Evolutionary conservation across 1,140 invertebrate species (phyloP), one percentile per base, ranked within the genome.

Genomic region (Hyposmocoma kahamanoa): DNA sequence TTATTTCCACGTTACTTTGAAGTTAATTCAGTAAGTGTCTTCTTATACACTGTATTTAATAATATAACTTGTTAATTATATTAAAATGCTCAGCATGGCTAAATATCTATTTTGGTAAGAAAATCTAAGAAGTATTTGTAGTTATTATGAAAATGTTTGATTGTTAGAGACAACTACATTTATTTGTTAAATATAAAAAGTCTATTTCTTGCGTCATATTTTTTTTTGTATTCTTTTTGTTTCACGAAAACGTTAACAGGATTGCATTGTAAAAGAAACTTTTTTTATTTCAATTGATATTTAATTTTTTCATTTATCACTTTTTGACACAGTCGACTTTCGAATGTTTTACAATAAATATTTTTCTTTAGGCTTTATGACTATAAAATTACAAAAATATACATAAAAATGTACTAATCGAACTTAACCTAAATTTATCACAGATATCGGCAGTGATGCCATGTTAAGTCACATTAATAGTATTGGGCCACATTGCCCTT

Each of bases 341-440:
- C 64, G 62, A 57, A 62, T 67, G 66, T 67, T 75, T 72, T 77
- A 80, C 74, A 85, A 85, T 85, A 85, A 85, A 85, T 85, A 85
- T 72, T 21, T 66, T 54, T 55, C 65, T 74, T 73, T 69, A 62
- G 46, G 18, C 11, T 10, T 50, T 63, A 65, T 72, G 67, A 77
- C 76, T 81, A 74, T n/a, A n/a, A n/a, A 67, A 59, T 71, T 81
- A 84, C 74, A 81, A 74, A 30, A 73, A 78, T 80, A 71, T 83
- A 79, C 75, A 82, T 66, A 65, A 55, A 62, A 75, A 61, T 51
- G 59, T 58, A 67, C 43, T 69, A 63, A 61, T 57, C 63, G 69
- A 73, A 68, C 57, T 78, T 73, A 26, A 67, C 53, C 72, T 82
- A 82, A 63, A 59, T 70, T 80, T 85, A 85, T 85, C 82, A 85